phyloP scores from a whole-genome alignment of 2,888 invertebrate genomes.

The Coenonympha glycerion region DNA sequence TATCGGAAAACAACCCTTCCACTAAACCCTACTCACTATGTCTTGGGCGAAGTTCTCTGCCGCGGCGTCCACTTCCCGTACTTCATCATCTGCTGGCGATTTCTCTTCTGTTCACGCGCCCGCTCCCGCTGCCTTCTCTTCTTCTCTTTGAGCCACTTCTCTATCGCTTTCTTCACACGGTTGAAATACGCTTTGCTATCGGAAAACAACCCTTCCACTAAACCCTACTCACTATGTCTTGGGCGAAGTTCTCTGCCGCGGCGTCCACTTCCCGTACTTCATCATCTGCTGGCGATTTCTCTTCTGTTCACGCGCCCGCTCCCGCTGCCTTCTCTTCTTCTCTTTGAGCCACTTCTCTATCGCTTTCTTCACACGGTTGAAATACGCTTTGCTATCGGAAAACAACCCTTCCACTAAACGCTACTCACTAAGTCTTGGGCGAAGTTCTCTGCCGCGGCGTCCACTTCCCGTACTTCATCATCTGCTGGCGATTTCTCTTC shows the following conservation, averaged over 20 bases:
- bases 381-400: neutral
- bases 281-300: no score
- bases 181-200: no score
- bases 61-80: constrained; percentile 1
- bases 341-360: no score
- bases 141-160: no score
- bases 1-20: neutral
- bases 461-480: constrained; percentile 9
- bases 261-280: constrained; percentile 8
- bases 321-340: no score
- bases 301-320: no score
- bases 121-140: no score
- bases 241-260: neutral
- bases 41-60: constrained; percentile 9
- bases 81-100: constrained; percentile 8
- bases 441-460: neutral
- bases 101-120: no score
- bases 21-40: constrained; percentile 5
- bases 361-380: no score
- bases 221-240: constrained; percentile 15
- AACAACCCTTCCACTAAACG: neutral
- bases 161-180: no score
- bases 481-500: constrained; percentile 1
- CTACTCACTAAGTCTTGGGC: constrained; percentile 16
- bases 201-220: neutral